Evolutionary conservation across 2,888 invertebrate species (phyloP).

Genomic region (Eristalis tenax): DNA sequence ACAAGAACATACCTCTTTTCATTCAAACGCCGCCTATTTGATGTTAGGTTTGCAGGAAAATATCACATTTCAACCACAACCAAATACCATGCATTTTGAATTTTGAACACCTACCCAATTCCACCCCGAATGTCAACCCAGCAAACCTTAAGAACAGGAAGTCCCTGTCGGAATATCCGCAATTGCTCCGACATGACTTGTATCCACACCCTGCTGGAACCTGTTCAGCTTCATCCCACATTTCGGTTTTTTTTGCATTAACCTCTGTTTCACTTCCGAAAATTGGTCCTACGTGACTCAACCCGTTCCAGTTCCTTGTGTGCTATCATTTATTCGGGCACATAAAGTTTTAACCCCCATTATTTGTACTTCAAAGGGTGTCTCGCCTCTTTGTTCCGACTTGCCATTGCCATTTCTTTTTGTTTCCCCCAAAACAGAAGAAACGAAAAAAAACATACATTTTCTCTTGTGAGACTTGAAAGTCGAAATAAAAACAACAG

Average conservation of each 20-base stretch:
- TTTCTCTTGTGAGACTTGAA: neutral
- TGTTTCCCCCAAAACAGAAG: constrained; percentile 3
- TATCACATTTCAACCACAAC: neutral
- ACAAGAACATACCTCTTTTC: neutral
- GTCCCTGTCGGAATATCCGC: constrained; percentile 34
- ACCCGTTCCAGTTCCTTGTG: constrained; percentile 36
- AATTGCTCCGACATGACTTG: constrained; percentile 24
- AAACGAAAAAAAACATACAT: too few species aligned
- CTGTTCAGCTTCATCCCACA: neutral
- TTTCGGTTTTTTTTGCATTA: constrained; percentile 34
- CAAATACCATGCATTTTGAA: neutral
- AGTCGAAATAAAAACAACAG: constrained; percentile 23
- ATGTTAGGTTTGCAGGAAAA: neutral
- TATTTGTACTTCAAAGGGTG: constrained; percentile 70
- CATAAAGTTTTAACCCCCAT: constrained; percentile 62
- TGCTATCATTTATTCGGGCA: constrained; percentile 12
- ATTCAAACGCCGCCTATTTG: neutral
- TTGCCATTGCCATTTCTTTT: constrained; percentile 62
- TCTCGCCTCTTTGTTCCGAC: constrained; percentile 69
- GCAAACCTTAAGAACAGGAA: constrained; percentile 11
- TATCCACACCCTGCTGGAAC: neutral
- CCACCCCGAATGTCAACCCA: neutral
- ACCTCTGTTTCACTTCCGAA: constrained; percentile 35
- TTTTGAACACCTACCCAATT: neutral
- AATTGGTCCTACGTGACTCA: constrained; percentile 68